These are phyloP conservation scores for Linnaemya vulpina DNA, from an alignment of 2,888 invertebrate species.

Conservation along the genomic window DNA sequence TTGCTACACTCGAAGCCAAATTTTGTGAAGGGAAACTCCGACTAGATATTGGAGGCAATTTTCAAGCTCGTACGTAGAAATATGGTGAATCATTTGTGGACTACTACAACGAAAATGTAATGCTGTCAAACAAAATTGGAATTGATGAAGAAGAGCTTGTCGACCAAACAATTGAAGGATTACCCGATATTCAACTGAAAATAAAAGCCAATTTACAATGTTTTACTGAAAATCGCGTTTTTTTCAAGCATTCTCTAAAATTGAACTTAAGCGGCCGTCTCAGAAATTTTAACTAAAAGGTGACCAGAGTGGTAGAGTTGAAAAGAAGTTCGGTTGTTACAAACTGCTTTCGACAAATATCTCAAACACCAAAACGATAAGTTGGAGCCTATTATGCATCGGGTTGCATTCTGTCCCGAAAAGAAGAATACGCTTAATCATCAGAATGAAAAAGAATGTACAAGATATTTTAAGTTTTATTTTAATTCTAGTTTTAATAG, in stretches of 20 bases:
- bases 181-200: background rate
- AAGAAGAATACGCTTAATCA: background rate
- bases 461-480: constrained; percentile 51
- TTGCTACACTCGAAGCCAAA: no score
- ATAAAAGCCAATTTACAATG: constrained; percentile 11
- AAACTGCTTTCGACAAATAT: no score
- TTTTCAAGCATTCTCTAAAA: constrained; percentile 14
- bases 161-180: constrained; percentile 13
- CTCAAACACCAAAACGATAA: constrained; percentile 11
- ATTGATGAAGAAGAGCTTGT: background rate
- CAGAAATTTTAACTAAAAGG: background rate
- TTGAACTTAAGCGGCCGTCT: background rate
- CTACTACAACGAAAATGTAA: no score
- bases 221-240: background rate
- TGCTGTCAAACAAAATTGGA: background rate
- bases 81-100: no score
- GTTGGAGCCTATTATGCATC: constrained; percentile 55
- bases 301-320: no score
- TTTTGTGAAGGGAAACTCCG: no score
- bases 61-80: no score
- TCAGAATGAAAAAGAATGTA: constrained; percentile 24
- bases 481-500: constrained; percentile 11
- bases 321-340: background rate
- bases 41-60: no score
- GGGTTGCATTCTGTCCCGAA: constrained; percentile 33